phyloP scores from a whole-genome alignment of 2,888 invertebrate species.

The Coremacera marginata region DNA sequence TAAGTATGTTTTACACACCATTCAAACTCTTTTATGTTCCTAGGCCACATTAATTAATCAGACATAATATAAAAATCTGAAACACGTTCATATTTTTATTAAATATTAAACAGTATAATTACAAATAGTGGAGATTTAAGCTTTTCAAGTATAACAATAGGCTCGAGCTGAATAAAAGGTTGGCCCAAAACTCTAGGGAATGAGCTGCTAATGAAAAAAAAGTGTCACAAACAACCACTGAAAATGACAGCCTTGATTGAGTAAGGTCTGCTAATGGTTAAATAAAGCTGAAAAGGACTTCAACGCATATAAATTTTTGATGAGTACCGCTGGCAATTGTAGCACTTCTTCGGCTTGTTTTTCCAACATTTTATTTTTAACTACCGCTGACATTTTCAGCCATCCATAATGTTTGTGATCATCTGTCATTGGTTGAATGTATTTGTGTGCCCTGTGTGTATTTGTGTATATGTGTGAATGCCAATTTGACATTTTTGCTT shows the following conservation, averaged over 20 bases:
- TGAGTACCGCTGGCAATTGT: neutral
- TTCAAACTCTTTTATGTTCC: too few species aligned
- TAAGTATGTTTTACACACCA: too few species aligned
- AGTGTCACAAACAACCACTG: neutral
- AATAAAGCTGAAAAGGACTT: neutral
- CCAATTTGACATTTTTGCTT: constrained; percentile 13
- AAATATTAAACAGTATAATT: too few species aligned
- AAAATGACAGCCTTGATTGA: constrained; percentile 23
- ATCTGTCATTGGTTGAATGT: constrained; percentile 38
- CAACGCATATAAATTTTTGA: neutral
- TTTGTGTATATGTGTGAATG: neutral
- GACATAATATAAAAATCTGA: too few species aligned
- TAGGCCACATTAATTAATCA: too few species aligned
- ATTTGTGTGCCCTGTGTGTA: neutral
- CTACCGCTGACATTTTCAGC: constrained; percentile 51
- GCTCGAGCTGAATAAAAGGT: too few species aligned
- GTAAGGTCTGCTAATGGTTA: neutral
- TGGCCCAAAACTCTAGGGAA: neutral
- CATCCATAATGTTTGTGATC: constrained; percentile 36
- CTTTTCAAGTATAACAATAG: too few species aligned
- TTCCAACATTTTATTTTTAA: constrained; percentile 2
- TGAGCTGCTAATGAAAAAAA: neutral
- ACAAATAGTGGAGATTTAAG: too few species aligned
- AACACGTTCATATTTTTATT: too few species aligned
- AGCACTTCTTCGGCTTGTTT: neutral